Evolutionary conservation across 1,140 invertebrate species (phyloP).

Genomic region (Sycobia sp.): DNA sequence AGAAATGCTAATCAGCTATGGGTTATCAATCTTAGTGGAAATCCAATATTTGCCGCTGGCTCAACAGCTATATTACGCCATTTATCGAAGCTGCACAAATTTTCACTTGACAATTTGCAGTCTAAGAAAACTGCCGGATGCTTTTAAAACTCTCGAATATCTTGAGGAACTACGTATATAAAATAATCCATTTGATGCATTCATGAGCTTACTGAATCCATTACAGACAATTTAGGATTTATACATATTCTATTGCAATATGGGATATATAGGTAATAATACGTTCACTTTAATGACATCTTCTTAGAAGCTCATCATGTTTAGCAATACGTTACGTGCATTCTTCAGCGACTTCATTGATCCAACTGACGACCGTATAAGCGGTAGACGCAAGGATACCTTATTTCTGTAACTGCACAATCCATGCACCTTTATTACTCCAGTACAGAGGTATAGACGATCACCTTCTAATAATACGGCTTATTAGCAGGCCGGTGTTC

Average conservation of each 20-base stretch:
- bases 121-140: conserved; percentile 67
- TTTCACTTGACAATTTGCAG: conserved; percentile 73
- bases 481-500: no score
- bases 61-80: conserved; percentile 71
- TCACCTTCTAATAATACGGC: no score
- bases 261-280: conserved; percentile 69
- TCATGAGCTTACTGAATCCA: conserved; percentile 70
- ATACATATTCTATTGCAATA: conserved; percentile 76
- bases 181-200: conserved; percentile 72
- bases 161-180: conserved; percentile 73
- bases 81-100: conserved; percentile 68
- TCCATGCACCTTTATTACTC: no score
- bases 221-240: conserved; percentile 70
- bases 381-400: no score
- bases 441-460: no score
- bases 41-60: conserved; percentile 71
- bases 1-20: conserved; percentile 72
- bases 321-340: conserved; percentile 71
- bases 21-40: conserved; percentile 70
- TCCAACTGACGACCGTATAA: no score
- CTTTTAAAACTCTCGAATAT: conserved; percentile 70
- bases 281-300: conserved; percentile 75
- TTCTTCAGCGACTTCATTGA: no score
- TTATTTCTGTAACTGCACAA: no score
- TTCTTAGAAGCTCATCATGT: conserved; percentile 69